phyloP scores from a whole-genome alignment of 2,113 vertebrate species.

The Nyctibius bracteatus region DNA sequence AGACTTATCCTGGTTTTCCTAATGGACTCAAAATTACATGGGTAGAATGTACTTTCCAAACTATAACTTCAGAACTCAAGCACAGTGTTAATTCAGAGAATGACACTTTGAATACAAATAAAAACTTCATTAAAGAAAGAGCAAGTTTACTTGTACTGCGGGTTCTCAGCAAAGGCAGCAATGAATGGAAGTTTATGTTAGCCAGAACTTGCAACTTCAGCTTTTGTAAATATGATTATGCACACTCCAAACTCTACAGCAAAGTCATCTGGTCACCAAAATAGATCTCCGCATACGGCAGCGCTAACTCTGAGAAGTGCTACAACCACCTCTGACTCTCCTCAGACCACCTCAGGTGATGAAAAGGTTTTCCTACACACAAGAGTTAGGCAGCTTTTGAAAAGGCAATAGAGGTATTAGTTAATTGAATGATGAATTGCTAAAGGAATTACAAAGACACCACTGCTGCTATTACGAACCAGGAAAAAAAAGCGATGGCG shows the following conservation, averaged over 20 bases:
- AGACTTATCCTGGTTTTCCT: slow-evolving; percentile 62
- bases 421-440: neutral
- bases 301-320: neutral
- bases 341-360: neutral
- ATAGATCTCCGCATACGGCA: neutral
- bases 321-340: neutral
- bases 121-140: neutral
- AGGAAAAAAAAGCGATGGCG: neutral
- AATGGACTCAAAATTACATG: slow-evolving; percentile 51
- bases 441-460: neutral
- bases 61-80: neutral
- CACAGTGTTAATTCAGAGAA: neutral
- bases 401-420: neutral
- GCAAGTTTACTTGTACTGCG: neutral
- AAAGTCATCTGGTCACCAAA: slow-evolving; percentile 37
- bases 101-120: neutral
- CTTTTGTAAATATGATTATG: slow-evolving; percentile 47
- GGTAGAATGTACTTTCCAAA: slow-evolving; percentile 40
- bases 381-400: neutral
- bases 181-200: slow-evolving; percentile 57
- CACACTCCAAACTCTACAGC: neutral
- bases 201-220: neutral
- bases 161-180: neutral
- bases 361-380: neutral
- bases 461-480: neutral